A percentile compares a stretch with the other conserved stretches of the same genome.
Conservation (phyloP, 2,888 invertebrate genomes). For the Dicranocentrus wangi region DNA sequence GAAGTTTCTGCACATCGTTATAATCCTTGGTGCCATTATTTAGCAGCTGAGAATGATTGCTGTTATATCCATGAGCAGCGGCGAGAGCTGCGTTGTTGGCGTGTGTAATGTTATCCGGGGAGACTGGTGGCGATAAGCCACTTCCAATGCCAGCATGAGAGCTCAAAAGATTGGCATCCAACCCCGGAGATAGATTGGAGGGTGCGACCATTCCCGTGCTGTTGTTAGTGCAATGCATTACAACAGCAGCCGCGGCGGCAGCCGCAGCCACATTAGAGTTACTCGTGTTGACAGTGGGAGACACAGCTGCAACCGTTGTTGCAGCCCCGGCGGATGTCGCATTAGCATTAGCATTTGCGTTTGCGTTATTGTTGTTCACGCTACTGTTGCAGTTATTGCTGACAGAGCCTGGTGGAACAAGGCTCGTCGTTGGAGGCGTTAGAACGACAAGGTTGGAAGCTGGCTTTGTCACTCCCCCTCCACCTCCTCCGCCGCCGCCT, state of each 20-base stretch:
- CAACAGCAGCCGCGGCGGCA: constrained; percentile 57
- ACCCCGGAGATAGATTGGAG: constrained; percentile 71
- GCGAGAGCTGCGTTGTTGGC: constrained; percentile 69
- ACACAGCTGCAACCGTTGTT: constrained; percentile 28
- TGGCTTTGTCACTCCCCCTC: constrained; percentile 64
- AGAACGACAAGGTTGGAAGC: constrained; percentile 69
- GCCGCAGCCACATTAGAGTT: constrained; percentile 60
- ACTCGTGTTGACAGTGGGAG: constrained; percentile 23
- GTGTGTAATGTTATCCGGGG: constrained; percentile 70
- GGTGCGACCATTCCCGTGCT: constrained; percentile 55
- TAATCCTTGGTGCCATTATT: constrained; percentile 83
- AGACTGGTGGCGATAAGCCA: constrained; percentile 58
- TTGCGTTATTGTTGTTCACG: constrained; percentile 62
- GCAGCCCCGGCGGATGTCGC: constrained; percentile 41
- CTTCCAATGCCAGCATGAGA: constrained; percentile 59
- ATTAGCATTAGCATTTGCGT: constrained; percentile 41
- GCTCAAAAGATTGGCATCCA: constrained; percentile 71
- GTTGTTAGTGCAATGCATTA: constrained; percentile 57
- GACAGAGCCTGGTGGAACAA: constrained; percentile 53
- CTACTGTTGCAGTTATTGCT: constrained; percentile 65
- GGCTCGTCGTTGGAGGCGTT: constrained; percentile 65
- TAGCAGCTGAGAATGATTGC: constrained; percentile 74
- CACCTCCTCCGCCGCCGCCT: constrained; percentile 8
- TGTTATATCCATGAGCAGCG: constrained; percentile 58
- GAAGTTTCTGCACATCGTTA: constrained; percentile 89